Evolutionary conservation across 2,797 vertebrate genomes (phyloP).

Genomic region (Phylloscopus collybita): DNA sequence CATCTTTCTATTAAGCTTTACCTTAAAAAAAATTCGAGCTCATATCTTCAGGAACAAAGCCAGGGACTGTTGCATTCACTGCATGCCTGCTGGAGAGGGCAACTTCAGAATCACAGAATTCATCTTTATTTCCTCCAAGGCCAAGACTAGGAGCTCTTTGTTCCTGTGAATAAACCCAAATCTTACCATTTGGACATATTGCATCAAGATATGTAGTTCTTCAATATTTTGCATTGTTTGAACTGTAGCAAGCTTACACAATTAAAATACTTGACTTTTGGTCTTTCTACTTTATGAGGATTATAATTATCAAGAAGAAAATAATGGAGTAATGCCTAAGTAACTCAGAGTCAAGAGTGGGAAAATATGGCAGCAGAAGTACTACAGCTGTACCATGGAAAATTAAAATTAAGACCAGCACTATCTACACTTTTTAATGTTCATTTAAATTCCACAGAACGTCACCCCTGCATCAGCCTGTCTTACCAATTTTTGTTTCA

Average conservation of each 20-base stretch:
- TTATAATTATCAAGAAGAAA: not conserved
- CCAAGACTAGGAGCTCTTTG: rapidly evolving
- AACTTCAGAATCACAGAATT: not conserved
- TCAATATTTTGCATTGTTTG: not conserved
- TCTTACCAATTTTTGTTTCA: not conserved
- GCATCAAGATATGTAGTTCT: not conserved
- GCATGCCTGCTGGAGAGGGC: not conserved
- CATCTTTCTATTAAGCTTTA: not conserved
- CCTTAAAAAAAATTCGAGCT: rapidly evolving
- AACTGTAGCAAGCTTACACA: not conserved
- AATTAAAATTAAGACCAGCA: not conserved
- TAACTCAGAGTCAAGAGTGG: not conserved
- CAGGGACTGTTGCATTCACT: rapidly evolving
- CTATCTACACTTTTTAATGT: not conserved
- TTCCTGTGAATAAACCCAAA: not conserved
- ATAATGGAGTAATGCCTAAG: not conserved
- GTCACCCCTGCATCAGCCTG: not conserved
- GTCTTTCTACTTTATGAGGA: not conserved
- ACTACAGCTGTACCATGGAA: not conserved
- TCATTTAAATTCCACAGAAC: not conserved
- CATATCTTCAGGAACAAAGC: not conserved
- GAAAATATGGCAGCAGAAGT: not conserved
- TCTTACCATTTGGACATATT: not conserved
- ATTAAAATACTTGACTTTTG: not conserved
- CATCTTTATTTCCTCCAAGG: not conserved